Evolutionary conservation across 2,113 vertebrate species (phyloP), one percentile per base, ranked within the genome.

Genomic region (Myotis yumanensis): DNA sequence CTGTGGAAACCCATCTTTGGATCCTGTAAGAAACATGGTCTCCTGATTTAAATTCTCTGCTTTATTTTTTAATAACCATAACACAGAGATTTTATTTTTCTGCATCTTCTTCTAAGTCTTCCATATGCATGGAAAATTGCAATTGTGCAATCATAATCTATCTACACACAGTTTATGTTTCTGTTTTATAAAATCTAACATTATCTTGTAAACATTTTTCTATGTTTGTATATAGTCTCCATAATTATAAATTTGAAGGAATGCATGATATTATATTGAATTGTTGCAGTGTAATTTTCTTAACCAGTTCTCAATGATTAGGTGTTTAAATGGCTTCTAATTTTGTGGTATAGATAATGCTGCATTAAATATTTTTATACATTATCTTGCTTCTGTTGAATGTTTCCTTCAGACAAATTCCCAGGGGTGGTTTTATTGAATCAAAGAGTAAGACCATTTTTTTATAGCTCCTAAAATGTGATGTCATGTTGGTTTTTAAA

Each of bases 171-270:
- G 92, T 97, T 96, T 95, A 86, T 94, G 62, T 87, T 77, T 86
- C 88, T 93, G 46, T 80, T 95, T 97, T 93, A 66, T 76, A 90
- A 96, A 97, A 96, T 94, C 94, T 93, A 92, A 75, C 92, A 95
- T 91, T 95, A 91, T 90, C 95, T 76, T 93, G 82, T 93, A 96
- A 95, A 96, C 85, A 76, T 57, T 95, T 93, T 93, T 94, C 76
- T 82, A 17, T 96, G 88, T 92, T 96, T 73, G 37, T 93, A 79
- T 88, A 91, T 92, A 93, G 88, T 76, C 86, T 68, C 95, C 82
- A 79, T 85, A 95, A 96, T 90, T 93, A 94, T 66, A 97, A 83
- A 97, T 96, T 90, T 92, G 96, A 96, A 92, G 89, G 89, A 91
- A 95, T 80, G 28, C 92, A 95, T 90, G 88, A 92, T 95, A 96